These are phyloP conservation scores for Callitettix versicolor DNA, from an alignment of 1,140 invertebrate genomes.

Conservation along the genomic window DNA sequence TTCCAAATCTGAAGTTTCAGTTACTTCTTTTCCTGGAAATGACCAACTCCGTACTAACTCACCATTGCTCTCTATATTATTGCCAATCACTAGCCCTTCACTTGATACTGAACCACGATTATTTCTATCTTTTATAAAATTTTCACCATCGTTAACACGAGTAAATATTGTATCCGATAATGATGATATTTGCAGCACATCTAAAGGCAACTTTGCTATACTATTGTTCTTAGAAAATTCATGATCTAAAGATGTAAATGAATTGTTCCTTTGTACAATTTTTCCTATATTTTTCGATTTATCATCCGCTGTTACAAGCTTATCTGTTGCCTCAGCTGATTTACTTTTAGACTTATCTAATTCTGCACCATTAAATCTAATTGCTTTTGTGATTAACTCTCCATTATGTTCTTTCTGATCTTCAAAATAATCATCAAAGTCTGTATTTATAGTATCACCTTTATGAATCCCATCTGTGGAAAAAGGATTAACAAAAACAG, in stretches of 20 bases:
- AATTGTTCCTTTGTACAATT: constrained; percentile 20
- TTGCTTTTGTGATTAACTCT: constrained; percentile 9
- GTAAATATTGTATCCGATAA: constrained; percentile 25
- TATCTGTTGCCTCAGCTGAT: constrained; percentile 10
- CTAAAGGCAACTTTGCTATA: constrained; percentile 22
- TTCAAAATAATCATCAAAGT: constrained; percentile 28
- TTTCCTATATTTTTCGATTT: constrained; percentile 1
- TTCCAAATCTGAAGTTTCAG: constrained; percentile 28
- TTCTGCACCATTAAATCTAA: constrained; percentile 5
- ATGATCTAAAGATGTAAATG: constrained; percentile 22
- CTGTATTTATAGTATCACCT: constrained; percentile 24
- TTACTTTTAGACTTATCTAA: constrained; percentile 17
- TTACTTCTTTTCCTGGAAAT: constrained; percentile 23
- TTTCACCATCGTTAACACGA: constrained; percentile 26
- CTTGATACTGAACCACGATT: constrained; percentile 21
- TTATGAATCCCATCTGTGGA: constrained; percentile 20
- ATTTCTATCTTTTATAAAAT: constrained; percentile 10
- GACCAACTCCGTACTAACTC: constrained; percentile 27
- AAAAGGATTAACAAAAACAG: constrained; percentile 46
- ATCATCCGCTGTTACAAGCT: neutral
- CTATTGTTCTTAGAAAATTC: constrained; percentile 17
- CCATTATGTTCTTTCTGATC: constrained; percentile 18
- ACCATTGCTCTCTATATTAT: constrained; percentile 5
- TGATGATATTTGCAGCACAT: constrained; percentile 22
- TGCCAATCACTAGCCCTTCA: constrained; percentile 11